phyloP scores from a whole-genome alignment of 2,888 invertebrate species.

The Oscheius sp. region DNA sequence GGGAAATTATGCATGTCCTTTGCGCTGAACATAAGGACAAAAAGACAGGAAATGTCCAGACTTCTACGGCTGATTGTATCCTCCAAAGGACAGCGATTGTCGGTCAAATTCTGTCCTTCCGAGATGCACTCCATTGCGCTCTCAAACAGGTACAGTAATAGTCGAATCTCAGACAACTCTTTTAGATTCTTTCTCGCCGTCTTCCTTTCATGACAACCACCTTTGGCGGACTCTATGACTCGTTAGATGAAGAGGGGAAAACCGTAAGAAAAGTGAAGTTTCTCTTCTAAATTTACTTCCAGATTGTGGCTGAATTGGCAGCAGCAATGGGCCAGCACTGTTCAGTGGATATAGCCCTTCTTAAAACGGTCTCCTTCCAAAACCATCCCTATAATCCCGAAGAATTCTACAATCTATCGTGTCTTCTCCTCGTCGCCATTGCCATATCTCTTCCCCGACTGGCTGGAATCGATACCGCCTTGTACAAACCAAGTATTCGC shows the following conservation, averaged over 20 bases:
- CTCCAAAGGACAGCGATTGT: conserved; percentile 96
- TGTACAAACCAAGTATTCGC: conserved; percentile 45
- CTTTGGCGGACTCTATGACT: conserved; percentile 75
- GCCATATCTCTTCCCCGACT: conserved; percentile 95
- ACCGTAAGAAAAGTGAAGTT: conserved; percentile 34
- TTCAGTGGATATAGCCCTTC: conserved; percentile 92
- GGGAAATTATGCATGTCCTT: conserved; percentile 81
- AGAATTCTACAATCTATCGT: conserved; percentile 77
- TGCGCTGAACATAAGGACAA: conserved; percentile 48
- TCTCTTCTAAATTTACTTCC: background rate
- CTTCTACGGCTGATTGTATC: conserved; percentile 74
- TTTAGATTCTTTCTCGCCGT: conserved; percentile 81
- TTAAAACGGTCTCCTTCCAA: conserved; percentile 86
- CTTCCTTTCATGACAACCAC: conserved; percentile 95
- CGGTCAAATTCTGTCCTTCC: conserved; percentile 94
- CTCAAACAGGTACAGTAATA: conserved; percentile 81
- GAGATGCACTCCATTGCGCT: conserved; percentile 91
- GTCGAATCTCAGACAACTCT: background rate
- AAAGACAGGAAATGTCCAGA: conserved; percentile 31
- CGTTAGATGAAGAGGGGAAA: conserved; percentile 49
- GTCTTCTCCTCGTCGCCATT: conserved; percentile 96
- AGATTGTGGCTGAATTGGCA: conserved; percentile 82
- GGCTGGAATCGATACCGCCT: conserved; percentile 85
- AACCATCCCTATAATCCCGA: conserved; percentile 40
- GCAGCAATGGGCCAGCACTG: conserved; percentile 92